A percentile compares a stretch with the other conserved stretches of the same genome.
These are phyloP conservation scores for Drosophila testacea DNA, from an alignment of 2,888 invertebrate species.

Conservation along the genomic window DNA sequence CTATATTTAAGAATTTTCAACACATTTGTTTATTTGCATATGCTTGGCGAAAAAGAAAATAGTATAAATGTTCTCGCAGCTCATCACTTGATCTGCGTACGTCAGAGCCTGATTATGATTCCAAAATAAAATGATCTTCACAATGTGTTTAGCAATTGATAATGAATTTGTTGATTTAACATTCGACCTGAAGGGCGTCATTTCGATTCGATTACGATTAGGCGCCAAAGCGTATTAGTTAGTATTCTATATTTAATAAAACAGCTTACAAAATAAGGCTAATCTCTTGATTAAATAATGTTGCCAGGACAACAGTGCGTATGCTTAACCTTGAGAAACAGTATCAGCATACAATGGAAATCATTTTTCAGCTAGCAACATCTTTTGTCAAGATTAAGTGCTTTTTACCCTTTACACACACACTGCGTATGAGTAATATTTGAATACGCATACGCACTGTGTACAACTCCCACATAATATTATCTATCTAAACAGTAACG, in stretches of 20 bases:
- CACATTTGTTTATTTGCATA: constrained; percentile 40
- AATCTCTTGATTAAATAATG: neutral
- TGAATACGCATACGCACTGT: constrained; percentile 45
- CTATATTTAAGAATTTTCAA: neutral
- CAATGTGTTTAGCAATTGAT: constrained; percentile 14
- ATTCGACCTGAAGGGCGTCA: constrained; percentile 7
- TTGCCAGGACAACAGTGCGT: constrained; percentile 38
- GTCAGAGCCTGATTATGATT: constrained; percentile 41
- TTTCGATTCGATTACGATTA: neutral
- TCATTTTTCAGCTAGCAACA: constrained; percentile 19
- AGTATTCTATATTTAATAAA: neutral
- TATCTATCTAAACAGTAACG: constrained; percentile 16
- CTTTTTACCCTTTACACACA: constrained; percentile 21
- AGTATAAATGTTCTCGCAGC: constrained; percentile 3
- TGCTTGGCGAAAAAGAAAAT: constrained; percentile 18
- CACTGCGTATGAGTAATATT: constrained; percentile 58
- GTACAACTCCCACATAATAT: neutral
- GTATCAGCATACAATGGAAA: constrained; percentile 5
- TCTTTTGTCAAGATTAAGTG: constrained; percentile 55
- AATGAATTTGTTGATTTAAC: constrained; percentile 7
- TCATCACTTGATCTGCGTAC: constrained; percentile 32
- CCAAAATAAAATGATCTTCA: neutral
- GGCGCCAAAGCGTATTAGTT: constrained; percentile 7
- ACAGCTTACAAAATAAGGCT: neutral
- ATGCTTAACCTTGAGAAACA: constrained; percentile 30